Base-by-base conservation (phyloP, 2,888 invertebrate species). In the Leuctra nigra region DNA sequence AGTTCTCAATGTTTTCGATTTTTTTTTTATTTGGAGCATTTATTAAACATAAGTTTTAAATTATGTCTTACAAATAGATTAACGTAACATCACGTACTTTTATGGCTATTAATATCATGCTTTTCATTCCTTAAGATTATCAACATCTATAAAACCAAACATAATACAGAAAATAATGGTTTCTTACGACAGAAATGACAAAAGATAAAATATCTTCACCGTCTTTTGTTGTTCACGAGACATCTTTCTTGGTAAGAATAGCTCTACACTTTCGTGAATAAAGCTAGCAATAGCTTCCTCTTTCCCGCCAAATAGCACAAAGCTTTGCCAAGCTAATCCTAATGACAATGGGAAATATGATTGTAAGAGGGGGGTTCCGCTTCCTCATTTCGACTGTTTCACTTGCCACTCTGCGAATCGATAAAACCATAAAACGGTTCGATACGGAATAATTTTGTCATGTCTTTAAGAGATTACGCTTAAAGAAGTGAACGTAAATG, bases 311-410 rank as follows among this genome's bases (percentile, higher is more conserved):
- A 22, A 18, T 14, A 14, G 41, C 56, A 41, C 25, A 56, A 56
- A 56, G 38, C 38, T 25, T 29, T 33, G 50, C 36, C 39, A 25
- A 56, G 56, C 56, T 56, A 56, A 57, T 53, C 57, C 57, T 57
- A 57, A 57, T 57, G 57, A 54, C 57, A 53, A 57, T 47, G 38
- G 54, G 29, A 46, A 54, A 54, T 33, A 46, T 46, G 41, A 54
- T 44, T 46, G 29, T 46, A 35, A n/a, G 14, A 20, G 46, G 54
- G 33, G 6, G 50, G 18, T 33, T 50, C 50, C 50, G 50, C 50
- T 50, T 50, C 50, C 29, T 50, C 20, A 33, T 33, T 50, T 44
- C 44, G 23, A 23, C 44, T 44, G 44, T 23, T 20, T 39, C n/a
- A n/a, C 44, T 44, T 20, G 11, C 29, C 6, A 29, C 11, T 29